phyloP scores from a whole-genome alignment of 2,888 invertebrate genomes.

The Meganola albula region DNA sequence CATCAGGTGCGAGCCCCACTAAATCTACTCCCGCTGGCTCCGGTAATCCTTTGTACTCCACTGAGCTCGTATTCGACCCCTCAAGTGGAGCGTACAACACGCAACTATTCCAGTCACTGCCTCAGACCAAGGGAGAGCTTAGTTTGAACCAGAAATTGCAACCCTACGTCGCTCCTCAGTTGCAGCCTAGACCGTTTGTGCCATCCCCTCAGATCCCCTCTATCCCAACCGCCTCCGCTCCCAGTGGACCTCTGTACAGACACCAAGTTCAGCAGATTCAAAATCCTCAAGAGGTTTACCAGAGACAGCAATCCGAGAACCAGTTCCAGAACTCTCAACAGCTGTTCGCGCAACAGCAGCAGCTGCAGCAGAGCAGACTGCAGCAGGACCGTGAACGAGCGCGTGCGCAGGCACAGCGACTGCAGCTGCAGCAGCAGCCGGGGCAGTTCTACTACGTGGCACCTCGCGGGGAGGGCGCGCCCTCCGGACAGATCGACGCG shows the following conservation, averaged over 20 bases:
- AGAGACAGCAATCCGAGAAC: constrained; percentile 79
- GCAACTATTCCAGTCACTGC: constrained; percentile 85
- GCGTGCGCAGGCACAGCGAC: constrained; percentile 67
- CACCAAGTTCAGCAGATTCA: constrained; percentile 63
- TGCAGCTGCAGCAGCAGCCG: constrained; percentile 45
- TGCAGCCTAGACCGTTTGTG: constrained; percentile 72
- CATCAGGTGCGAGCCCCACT: constrained; percentile 49
- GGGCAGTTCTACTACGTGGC: constrained; percentile 79
- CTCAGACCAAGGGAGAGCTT: constrained; percentile 84
- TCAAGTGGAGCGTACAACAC: constrained; percentile 87
- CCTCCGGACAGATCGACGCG: constrained; percentile 86
- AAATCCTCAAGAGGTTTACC: constrained; percentile 72
- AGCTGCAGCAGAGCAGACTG: constrained; percentile 81
- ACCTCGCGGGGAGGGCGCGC: constrained; percentile 68
- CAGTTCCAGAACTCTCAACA: constrained; percentile 81
- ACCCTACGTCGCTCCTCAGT: constrained; percentile 82
- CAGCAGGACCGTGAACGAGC: constrained; percentile 78
- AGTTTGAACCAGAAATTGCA: constrained; percentile 85
- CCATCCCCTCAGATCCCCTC: constrained; percentile 78
- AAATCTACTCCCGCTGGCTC: constrained; percentile 63
- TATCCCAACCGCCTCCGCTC: constrained; percentile 46
- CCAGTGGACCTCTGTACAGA: constrained; percentile 67
- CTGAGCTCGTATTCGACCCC: constrained; percentile 87
- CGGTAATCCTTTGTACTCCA: constrained; percentile 84
- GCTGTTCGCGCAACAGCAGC: constrained; percentile 81